phyloP scores from a whole-genome alignment of 1,140 invertebrate genomes.

The Orchestia grillus region DNA sequence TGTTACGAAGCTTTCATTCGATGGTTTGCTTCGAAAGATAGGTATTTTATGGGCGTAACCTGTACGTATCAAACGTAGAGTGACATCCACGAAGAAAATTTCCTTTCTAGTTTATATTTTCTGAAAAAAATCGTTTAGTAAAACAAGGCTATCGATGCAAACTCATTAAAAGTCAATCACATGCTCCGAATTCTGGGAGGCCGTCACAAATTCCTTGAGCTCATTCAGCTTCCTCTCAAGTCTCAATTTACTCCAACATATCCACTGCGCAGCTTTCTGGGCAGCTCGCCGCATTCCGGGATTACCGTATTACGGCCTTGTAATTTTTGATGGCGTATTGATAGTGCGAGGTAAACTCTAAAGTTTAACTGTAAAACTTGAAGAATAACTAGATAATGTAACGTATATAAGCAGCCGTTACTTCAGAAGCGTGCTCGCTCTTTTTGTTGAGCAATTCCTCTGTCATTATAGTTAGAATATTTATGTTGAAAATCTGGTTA shows the following conservation, averaged over 20 bases:
- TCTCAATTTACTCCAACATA: not conserved
- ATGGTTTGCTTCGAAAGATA: not conserved
- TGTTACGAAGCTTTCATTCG: not conserved
- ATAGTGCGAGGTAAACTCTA: not conserved
- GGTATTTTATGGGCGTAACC: not conserved
- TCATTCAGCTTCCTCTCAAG: not conserved
- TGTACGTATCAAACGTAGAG: not conserved
- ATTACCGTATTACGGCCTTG: not conserved
- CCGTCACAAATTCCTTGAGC: not conserved
- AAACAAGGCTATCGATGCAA: not conserved
- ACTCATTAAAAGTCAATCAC: not conserved
- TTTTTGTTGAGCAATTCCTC: not conserved
- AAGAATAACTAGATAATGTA: not conserved
- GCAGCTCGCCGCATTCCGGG: not conserved
- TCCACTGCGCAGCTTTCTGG: not conserved
- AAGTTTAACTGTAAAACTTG: not conserved
- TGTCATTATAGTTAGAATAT: not conserved
- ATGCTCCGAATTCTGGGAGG: not conserved
- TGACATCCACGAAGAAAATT: not conserved
- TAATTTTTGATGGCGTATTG: not conserved
- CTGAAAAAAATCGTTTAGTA: not conserved
- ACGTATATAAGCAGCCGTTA: too few relatives aligned
- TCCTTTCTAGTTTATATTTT: not conserved
- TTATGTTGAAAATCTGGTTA: not conserved
- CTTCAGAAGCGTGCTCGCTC: not conserved